Conservation (phyloP, 1,140 invertebrate species). For the Cyclargus thomasi region DNA sequence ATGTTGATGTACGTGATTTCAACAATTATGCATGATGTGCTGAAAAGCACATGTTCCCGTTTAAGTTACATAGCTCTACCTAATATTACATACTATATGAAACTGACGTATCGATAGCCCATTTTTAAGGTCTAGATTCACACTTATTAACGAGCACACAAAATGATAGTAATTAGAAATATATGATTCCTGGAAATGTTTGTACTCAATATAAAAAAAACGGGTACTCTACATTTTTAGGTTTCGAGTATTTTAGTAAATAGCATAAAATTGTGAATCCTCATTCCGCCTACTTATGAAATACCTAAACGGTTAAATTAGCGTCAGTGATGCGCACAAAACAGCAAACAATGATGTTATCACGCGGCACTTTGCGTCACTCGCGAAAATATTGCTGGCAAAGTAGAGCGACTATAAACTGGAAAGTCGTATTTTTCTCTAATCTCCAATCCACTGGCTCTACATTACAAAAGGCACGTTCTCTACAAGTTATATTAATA, state of each 20-base stretch:
- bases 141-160: no score
- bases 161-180: no score
- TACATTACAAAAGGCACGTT: no score
- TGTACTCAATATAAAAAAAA: no score
- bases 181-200: no score
- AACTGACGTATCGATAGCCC: no score
- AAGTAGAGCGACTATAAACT: background rate
- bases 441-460: background rate
- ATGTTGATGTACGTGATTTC: background rate
- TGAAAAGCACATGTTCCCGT: background rate
- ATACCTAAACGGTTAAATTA: background rate
- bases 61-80: no score
- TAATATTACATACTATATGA: no score
- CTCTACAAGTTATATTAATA: no score
- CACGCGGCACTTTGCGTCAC: background rate
- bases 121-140: no score
- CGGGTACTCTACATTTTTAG: background rate
- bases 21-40: background rate
- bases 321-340: background rate
- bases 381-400: background rate
- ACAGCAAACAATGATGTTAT: constrained; percentile 6
- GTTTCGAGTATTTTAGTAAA: background rate
- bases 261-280: no score
- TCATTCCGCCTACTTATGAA: background rate
- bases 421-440: background rate